Evolutionary conservation across 2,113 vertebrate species (phyloP).

Genomic region (Pterocles burchelli): DNA sequence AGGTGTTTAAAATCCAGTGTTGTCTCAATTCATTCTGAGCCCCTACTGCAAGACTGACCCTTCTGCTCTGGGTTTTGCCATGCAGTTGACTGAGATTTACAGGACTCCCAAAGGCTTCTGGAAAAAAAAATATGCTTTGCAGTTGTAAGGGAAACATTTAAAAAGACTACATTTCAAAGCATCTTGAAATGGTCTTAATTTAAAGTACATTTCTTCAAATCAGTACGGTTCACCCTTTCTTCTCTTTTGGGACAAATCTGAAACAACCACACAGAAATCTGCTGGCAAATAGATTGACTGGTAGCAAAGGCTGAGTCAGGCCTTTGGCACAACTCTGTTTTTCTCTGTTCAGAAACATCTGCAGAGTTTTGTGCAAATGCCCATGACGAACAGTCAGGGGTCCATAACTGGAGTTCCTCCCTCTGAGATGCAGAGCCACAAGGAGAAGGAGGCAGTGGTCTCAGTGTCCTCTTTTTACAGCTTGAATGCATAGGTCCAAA

Average conservation of each 20-base stretch:
- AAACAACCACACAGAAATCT: neutral
- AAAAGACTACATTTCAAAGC: neutral
- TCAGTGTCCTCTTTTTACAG: neutral
- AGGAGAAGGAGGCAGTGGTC: neutral
- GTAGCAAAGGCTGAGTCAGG: neutral
- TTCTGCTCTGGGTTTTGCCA: neutral
- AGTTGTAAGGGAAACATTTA: neutral
- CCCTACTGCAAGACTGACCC: neutral
- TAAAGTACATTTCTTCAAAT: neutral
- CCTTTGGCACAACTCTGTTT: neutral
- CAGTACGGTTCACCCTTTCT: neutral
- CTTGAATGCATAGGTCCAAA: neutral
- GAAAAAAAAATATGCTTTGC: neutral
- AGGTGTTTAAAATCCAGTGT: neutral
- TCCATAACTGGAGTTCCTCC: neutral
- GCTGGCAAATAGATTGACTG: neutral
- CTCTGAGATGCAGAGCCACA: neutral
- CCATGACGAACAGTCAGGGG: neutral
- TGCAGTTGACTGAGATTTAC: neutral
- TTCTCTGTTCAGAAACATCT: neutral
- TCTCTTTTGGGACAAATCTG: neutral
- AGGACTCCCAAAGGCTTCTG: neutral
- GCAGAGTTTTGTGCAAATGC: neutral
- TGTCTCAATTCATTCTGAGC: neutral
- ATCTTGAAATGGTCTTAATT: neutral